phyloP scores from a whole-genome alignment of 2,113 vertebrate species.

The Rattus norvegicus region GRCr8 NC_086021.1:160272501-160273000 shows the following conservation, averaged over 20 bases:
- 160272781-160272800: not conserved
- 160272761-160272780: not conserved
- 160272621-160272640: not conserved
- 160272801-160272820: not conserved
- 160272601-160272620: not conserved
- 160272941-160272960: not conserved
- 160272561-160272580: not conserved
- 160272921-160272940: not conserved
- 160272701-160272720: slow-evolving; percentile 3
- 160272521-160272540: slow-evolving; percentile 59
- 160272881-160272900: not conserved
- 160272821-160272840: not conserved
- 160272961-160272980: not conserved
- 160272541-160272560: slow-evolving; percentile 44
- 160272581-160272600: not conserved
- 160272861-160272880: not conserved
- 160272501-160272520: slow-evolving; percentile 51
- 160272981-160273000: not conserved
- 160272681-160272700: not conserved
- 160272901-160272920: slow-evolving; percentile 1
- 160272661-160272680: not conserved
- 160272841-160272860: not conserved
- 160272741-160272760: not conserved
- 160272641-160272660: not conserved
- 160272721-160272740: not conserved